Percentiles rank a stretch among this genome's conserved stretches.
Evolutionary conservation across 2,888 invertebrate species (phyloP).

Genomic region (Chromoteleia sp.): DNA sequence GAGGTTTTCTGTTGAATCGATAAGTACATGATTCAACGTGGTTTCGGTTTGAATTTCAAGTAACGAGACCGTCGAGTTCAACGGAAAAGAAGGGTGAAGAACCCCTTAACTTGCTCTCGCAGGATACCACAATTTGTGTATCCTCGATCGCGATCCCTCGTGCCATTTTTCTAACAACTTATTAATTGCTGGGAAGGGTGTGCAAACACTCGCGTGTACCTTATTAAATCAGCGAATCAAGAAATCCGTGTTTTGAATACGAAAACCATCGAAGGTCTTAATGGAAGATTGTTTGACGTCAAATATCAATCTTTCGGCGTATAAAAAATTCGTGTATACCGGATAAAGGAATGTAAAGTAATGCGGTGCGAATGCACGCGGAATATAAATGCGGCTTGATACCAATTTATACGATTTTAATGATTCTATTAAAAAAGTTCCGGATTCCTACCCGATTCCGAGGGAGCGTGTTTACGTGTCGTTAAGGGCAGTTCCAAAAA

Average conservation of each 20-base stretch:
- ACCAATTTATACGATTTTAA: constrained; percentile 43
- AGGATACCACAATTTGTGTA: constrained; percentile 61
- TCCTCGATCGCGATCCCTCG: constrained; percentile 37
- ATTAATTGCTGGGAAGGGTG: constrained; percentile 62
- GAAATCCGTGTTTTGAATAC: constrained; percentile 20
- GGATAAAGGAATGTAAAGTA: constrained; percentile 21
- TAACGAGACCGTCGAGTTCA: constrained; percentile 64
- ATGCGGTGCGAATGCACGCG: background rate
- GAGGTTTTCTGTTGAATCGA: constrained; percentile 79
- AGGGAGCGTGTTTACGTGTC: constrained; percentile 57
- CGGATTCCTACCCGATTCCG: constrained; percentile 17
- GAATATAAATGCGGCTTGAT: background rate
- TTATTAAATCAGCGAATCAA: constrained; percentile 41
- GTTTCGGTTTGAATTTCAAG: constrained; percentile 81
- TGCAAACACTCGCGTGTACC: constrained; percentile 56
- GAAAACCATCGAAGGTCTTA: constrained; percentile 25
- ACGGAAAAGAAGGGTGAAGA: constrained; percentile 61
- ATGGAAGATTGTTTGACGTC: constrained; percentile 19
- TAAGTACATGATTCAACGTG: constrained; percentile 82
- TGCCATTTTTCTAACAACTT: constrained; percentile 62
- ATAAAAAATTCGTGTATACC: constrained; percentile 8
- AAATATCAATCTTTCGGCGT: constrained; percentile 7
- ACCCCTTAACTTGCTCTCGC: constrained; percentile 60
- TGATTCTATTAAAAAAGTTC: constrained; percentile 40
- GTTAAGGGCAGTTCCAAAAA: constrained; percentile 60